Evolutionary conservation across 2,888 invertebrate species (phyloP).

Genomic region (Tetanocera ferruginea): DNA sequence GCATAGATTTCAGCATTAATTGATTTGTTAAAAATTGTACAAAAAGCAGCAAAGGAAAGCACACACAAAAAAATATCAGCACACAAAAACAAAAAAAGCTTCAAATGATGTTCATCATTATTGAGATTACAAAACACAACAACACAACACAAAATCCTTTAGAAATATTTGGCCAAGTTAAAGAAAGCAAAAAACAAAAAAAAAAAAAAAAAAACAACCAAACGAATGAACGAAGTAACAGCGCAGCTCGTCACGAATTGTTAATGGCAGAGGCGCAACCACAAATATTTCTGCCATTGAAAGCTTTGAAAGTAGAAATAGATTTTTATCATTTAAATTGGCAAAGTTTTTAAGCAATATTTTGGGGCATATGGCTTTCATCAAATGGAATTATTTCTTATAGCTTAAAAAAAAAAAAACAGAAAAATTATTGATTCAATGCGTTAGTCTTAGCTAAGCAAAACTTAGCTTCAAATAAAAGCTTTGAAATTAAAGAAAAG

Average conservation of each 20-base stretch:
- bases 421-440: no score
- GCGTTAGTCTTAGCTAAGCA: no score
- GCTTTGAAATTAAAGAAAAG: no score
- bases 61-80: no score
- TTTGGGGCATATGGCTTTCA: neutral
- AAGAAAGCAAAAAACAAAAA: conserved; percentile 4
- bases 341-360: conserved; percentile 15
- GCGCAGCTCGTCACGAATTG: neutral
- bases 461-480: no score
- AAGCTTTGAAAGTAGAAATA: conserved; percentile 29
- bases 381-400: no score
- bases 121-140: conserved; percentile 52
- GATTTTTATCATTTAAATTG: conserved; percentile 52
- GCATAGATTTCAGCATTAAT: conserved; percentile 56
- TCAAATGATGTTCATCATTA: conserved; percentile 48
- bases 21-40: conserved; percentile 57
- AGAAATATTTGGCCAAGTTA: conserved; percentile 42
- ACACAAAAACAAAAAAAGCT: conserved; percentile 27
- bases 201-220: neutral
- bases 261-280: conserved; percentile 34
- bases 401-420: no score
- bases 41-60: conserved; percentile 7
- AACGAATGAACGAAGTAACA: conserved; percentile 22
- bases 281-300: conserved; percentile 47
- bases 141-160: conserved; percentile 39